phyloP scores from a whole-genome alignment of 1,140 invertebrate species.

The Batillaria attramentaria region DNA sequence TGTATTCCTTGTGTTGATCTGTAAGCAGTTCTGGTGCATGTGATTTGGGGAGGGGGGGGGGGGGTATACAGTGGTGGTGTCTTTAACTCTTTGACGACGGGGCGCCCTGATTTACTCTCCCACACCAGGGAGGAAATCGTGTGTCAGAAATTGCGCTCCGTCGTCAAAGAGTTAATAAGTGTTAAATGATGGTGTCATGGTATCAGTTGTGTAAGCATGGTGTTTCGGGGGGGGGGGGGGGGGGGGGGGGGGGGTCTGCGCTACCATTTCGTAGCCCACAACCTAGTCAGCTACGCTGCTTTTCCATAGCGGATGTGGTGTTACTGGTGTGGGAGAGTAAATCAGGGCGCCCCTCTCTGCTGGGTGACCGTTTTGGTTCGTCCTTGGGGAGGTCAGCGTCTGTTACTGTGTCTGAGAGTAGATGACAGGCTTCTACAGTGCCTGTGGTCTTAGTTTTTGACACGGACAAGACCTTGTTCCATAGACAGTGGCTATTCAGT shows the following conservation, averaged over 20 bases:
- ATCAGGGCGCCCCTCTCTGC: neutral
- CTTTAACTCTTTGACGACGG: neutral
- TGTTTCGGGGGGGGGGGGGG: neutral
- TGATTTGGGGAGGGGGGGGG: neutral
- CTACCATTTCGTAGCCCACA: neutral
- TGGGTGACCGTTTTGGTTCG: neutral
- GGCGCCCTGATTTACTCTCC: neutral
- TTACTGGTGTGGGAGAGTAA: neutral
- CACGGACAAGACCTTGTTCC: neutral
- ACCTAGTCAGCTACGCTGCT: neutral
- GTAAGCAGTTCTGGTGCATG: neutral
- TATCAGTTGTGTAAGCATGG: neutral
- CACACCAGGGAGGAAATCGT: neutral
- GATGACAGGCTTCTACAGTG: neutral
- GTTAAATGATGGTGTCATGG: neutral
- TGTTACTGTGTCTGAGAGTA: slow-evolving; percentile 22
- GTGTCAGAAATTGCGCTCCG: neutral
- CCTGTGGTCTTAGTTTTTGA: slow-evolving; percentile 18
- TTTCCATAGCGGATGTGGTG: neutral
- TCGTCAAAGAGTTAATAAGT: neutral
- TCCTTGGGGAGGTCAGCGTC: neutral
- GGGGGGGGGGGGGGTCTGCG: neutral
- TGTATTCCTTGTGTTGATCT: slow-evolving; percentile 10
- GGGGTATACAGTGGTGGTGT: neutral
- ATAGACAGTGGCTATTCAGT: neutral